Evolutionary conservation across 2,113 vertebrate species (phyloP), one percentile per base, ranked within the genome.

Genomic region (Dasyprocta punctata): DNA sequence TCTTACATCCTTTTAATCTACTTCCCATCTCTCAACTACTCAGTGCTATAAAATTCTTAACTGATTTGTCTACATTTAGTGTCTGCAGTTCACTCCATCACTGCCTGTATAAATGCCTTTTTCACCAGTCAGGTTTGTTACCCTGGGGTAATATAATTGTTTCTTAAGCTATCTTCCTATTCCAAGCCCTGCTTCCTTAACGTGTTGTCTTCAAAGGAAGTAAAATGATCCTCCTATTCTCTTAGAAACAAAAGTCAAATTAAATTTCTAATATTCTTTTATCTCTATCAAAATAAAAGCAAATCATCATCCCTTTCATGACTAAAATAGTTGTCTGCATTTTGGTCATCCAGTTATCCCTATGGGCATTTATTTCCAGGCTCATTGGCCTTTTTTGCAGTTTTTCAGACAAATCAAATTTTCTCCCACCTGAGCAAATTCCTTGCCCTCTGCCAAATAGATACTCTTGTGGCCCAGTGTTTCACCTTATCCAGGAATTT

Each of bases 231-330:
- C 8, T n/a, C 20, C 30, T 56, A 24, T 17, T 78, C 14, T 22
- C 44, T 86, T n/a, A n/a, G 33, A 97, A 94, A 73, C 1, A 86
- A 28, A 69, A 78, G 26, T 13, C 38, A 90, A 80, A 11, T 61
- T 8, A 67, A 47, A 82, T 75, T 58, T 30, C 54, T 78, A 61
- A 67, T 38, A 6, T 7, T 61, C 4, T 73, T 77, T 77, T 41
- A 41, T 83, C 1, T 60, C 16, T 58, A 11, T 67, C 16, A 41
- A 6, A 63, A 44, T 63, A 87, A 73, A 60, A 38, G 12, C 30
- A 80, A 38, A 52, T 0, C 24, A 58, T 86, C 30, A 58, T 49
- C 19, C 0, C 47, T 75, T 84, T 89, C 0, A 7, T 83, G n/a
- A 7, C 19, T 41, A 67, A 38, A 80, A 58, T 83, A 6, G 1